phyloP scores from a whole-genome alignment of 2,888 invertebrate genomes.

The Amblyjoppa fuscipennis region DNA sequence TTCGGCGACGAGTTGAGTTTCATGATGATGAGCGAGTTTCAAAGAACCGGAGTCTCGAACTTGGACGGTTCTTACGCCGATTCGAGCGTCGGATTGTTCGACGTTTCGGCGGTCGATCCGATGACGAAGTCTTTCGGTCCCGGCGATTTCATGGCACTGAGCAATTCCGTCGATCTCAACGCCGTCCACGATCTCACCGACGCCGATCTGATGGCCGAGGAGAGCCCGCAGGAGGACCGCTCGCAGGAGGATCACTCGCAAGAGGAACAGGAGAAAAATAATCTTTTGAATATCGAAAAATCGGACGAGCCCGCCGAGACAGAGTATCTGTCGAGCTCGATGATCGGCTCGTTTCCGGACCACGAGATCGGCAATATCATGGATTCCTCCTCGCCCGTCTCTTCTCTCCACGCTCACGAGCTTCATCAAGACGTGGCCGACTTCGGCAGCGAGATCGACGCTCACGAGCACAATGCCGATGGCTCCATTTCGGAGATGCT shows the following conservation, averaged over 20 bases:
- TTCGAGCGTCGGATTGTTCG: slow-evolving; percentile 74
- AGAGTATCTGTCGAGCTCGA: slow-evolving; percentile 53
- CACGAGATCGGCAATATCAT: slow-evolving; percentile 50
- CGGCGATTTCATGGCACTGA: slow-evolving; percentile 77
- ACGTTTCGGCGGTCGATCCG: slow-evolving; percentile 76
- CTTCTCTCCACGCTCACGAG: neutral
- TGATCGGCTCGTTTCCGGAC: slow-evolving; percentile 42
- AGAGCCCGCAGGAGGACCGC: slow-evolving; percentile 16
- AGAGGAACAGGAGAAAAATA: slow-evolving; percentile 51
- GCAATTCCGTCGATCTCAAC: slow-evolving; percentile 84
- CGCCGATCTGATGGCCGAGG: slow-evolving; percentile 72
- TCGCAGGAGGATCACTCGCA: no score
- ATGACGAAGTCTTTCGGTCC: slow-evolving; percentile 83
- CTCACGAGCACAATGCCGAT: slow-evolving; percentile 6
- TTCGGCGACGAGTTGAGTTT: slow-evolving; percentile 86
- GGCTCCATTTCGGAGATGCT: neutral
- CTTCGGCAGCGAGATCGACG: slow-evolving; percentile 49
- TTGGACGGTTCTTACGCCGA: slow-evolving; percentile 77
- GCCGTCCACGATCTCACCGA: slow-evolving; percentile 84
- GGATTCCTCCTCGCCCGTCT: slow-evolving; percentile 51
- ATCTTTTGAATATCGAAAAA: slow-evolving; percentile 49
- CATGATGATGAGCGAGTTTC: slow-evolving; percentile 76
- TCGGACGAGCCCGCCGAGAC: slow-evolving; percentile 52
- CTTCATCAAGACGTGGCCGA: neutral
- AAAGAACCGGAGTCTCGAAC: slow-evolving; percentile 77